These are phyloP conservation scores for Daboia siamensis DNA, from an alignment of 2,113 vertebrate genomes.

Conservation along the genomic window DNA sequence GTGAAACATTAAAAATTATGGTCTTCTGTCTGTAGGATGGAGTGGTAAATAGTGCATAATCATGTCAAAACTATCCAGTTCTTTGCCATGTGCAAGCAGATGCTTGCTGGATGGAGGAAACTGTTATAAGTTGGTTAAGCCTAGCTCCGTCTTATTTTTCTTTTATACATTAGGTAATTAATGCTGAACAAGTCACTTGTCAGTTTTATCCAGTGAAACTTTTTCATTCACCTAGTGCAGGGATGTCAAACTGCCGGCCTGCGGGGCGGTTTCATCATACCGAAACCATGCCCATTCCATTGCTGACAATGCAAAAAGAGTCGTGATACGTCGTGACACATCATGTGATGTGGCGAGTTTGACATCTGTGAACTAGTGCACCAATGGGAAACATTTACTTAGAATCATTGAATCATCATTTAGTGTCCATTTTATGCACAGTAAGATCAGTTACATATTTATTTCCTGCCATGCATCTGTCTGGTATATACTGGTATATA, in stretches of 20 bases:
- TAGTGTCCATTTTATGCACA: not conserved
- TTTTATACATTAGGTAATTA: not conserved
- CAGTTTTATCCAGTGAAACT: not conserved
- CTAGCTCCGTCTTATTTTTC: not conserved
- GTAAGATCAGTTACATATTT: slow-evolving; percentile 10
- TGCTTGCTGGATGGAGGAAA: not conserved
- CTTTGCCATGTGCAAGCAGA: not conserved
- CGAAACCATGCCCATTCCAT: no score
- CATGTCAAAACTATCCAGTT: not conserved
- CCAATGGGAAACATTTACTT: not conserved
- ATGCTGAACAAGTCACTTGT: not conserved
- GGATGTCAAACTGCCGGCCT: no score
- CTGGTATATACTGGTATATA: not conserved
- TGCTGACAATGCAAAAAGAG: no score
- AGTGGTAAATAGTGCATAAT: not conserved
- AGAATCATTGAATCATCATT: not conserved
- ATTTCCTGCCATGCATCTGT: not conserved
- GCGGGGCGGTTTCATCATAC: no score
- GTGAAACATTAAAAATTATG: not conserved
- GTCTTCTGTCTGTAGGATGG: not conserved
- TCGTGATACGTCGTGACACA: no score
- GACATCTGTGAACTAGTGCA: not conserved
- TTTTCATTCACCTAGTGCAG: not conserved
- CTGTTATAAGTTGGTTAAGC: not conserved
- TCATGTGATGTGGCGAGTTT: no score